Base-by-base conservation (phyloP, 1,140 invertebrate species). In the Holotrichia oblita region DNA sequence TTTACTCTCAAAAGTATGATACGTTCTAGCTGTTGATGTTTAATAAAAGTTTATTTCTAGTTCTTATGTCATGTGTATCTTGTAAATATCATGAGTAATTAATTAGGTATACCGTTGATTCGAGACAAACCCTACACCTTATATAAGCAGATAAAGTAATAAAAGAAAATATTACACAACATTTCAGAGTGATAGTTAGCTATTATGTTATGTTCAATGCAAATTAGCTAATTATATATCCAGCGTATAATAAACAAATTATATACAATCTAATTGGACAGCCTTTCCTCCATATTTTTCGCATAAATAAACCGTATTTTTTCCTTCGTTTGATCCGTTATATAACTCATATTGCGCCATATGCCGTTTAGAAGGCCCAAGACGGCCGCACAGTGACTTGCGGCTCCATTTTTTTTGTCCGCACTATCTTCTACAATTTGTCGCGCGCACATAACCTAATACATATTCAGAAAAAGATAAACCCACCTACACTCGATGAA, bases 151-250 rank as follows among this genome's bases (percentile, higher is more conserved):
- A 55, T 17, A 55, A 55, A 55, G 48, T 55, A 17, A 34, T 34
- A 34, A 55, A 55, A 55, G 48, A 55, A 55, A 55, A n/a, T 55
- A 55, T 55, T 55, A 55, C 48, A n/a, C 48, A 55, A 55, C 48
- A 17, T 17, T 55, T 55, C 48, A 14, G 17, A 55, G 2, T 17
- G 14, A n/a, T 55, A 55, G 12, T 55, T 55, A n/a, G 48, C 6
- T 55, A 55, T 55, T 17, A 55, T n/a, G 17, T 55, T 55, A 17
- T n/a, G 14, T 17, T 55, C 14, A 55, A 55, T 55, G 48, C 48
- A 55, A 55, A 55, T 55, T 55, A 55, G 14, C 48, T 17, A 55
- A 55, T 55, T 55, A 55, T 55, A 55, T 55, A 55, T 55, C 48
- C n/a, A 55, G 17, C 3, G 48, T 17, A 17, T 55, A n/a, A 55